Percentiles rank a stretch among this genome's conserved stretches.
These are phyloP conservation scores for Hylia prasina DNA, from an alignment of 2,113 vertebrate genomes.

Conservation along the genomic window DNA sequence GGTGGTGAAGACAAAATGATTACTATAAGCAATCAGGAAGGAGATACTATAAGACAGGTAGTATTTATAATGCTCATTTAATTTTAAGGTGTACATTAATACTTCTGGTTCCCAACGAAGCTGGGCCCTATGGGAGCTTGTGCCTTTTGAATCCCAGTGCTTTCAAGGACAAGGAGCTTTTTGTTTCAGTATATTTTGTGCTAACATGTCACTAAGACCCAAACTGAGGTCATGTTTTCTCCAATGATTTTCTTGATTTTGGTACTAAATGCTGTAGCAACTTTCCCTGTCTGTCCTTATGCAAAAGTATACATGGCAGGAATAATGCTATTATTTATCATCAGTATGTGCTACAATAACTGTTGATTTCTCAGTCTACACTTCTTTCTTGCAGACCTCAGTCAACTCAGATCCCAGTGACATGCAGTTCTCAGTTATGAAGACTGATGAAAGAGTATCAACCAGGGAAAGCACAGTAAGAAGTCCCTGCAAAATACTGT, in stretches of 20 bases:
- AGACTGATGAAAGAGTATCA: slow-evolving; percentile 84
- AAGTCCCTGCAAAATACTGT: neutral
- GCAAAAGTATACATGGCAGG: neutral
- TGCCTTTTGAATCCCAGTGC: neutral
- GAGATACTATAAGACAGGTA: slow-evolving; percentile 95
- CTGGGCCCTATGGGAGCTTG: neutral
- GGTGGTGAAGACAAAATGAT: slow-evolving; percentile 92
- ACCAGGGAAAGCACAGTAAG: slow-evolving; percentile 87
- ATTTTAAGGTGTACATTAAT: neutral
- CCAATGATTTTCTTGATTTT: neutral
- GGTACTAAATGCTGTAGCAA: neutral
- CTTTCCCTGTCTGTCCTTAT: neutral
- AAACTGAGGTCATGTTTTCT: neutral
- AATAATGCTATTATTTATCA: neutral
- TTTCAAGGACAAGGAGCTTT: neutral
- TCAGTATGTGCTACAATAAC: neutral
- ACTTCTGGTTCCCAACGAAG: neutral
- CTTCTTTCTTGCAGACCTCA: slow-evolving; percentile 70
- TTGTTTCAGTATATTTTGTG: neutral
- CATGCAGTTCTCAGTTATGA: slow-evolving; percentile 90
- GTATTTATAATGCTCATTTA: neutral
- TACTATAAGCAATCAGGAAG: slow-evolving; percentile 93
- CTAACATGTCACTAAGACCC: neutral
- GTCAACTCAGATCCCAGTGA: slow-evolving; percentile 85
- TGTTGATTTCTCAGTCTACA: neutral